Percentiles rank a stretch among this genome's conserved stretches.
phyloP scores from a whole-genome alignment of 1,140 invertebrate genomes.

The Panonychus citri region DNA sequence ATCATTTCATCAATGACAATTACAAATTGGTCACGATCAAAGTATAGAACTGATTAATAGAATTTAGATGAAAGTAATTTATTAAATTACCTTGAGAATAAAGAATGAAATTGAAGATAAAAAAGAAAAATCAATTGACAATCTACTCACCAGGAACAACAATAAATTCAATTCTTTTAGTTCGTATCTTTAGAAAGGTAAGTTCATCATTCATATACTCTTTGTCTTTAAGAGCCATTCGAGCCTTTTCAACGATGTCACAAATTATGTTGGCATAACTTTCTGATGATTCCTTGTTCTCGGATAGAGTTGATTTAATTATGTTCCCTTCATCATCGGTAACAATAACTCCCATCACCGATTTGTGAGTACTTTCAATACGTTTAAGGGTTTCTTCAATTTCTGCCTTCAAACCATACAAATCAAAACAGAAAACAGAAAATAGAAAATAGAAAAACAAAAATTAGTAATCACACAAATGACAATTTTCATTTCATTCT shows the following conservation, averaged over 20 bases:
- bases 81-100: no score
- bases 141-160: conserved; percentile 12
- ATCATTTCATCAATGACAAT: no score
- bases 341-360: conserved; percentile 10
- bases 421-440: no score
- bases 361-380: conserved; percentile 7
- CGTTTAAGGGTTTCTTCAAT: conserved; percentile 10
- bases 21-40: neutral
- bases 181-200: conserved; percentile 11
- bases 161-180: conserved; percentile 11
- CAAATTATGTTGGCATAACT: conserved; percentile 5
- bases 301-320: conserved; percentile 6
- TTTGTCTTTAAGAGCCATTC: conserved; percentile 9
- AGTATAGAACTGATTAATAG: no score
- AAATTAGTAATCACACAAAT: neutral
- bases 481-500: no score
- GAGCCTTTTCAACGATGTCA: conserved; percentile 8
- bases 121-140: no score
- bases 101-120: no score
- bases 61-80: neutral
- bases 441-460: neutral
- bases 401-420: no score
- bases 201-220: conserved; percentile 9
- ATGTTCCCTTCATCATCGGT: conserved; percentile 5
- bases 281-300: neutral